phyloP scores from a whole-genome alignment of 2,113 vertebrate genomes.

The Cranoglanis bouderius region DNA sequence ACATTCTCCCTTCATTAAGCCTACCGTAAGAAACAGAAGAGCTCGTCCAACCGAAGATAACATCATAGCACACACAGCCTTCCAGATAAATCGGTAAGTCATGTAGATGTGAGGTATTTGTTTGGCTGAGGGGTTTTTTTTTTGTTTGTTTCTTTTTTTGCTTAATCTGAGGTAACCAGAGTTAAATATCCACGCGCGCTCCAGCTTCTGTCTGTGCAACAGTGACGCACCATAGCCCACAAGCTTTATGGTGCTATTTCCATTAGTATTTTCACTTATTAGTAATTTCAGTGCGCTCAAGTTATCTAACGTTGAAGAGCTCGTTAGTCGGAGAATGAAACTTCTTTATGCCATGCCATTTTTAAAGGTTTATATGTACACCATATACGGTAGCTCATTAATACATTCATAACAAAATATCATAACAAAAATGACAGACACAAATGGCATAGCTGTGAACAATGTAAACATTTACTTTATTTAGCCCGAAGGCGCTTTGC shows the following conservation, averaged over 20 bases:
- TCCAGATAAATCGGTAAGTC: constrained; percentile 30
- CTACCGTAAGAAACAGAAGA: background rate
- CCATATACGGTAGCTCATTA: background rate
- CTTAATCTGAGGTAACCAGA: background rate
- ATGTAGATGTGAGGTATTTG: background rate
- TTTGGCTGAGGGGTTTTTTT: background rate
- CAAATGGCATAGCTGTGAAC: background rate
- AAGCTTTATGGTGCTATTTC: too few species aligned
- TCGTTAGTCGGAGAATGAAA: background rate
- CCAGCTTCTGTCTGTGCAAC: background rate
- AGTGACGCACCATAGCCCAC: constrained; percentile 1
- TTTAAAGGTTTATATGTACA: background rate
- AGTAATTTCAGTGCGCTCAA: background rate
- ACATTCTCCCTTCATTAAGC: background rate
- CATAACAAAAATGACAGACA: background rate
- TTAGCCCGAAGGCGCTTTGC: background rate
- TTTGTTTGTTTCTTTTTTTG: too few species aligned
- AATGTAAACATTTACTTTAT: background rate
- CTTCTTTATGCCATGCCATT: background rate
- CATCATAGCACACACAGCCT: background rate
- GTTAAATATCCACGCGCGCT: background rate
- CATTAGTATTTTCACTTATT: background rate
- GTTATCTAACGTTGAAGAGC: background rate
- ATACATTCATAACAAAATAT: background rate
- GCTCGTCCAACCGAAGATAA: background rate